Evolutionary conservation across 2,797 vertebrate species (phyloP), one percentile per base, ranked within the genome.

Genomic region (Melanotaenia pygmaea): DNA sequence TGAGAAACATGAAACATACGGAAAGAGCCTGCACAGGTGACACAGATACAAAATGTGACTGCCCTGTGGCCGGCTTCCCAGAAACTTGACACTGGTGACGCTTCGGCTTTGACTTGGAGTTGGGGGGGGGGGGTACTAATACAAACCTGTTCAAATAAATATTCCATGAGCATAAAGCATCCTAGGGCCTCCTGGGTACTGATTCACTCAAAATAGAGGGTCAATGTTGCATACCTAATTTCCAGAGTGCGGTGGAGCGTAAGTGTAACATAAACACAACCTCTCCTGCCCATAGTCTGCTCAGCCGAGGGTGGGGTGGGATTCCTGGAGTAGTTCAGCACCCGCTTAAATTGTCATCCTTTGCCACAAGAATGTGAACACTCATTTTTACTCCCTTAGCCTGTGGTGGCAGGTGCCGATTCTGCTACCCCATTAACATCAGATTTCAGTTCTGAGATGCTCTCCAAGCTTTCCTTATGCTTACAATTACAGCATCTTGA

Each of bases 201-300:
- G 92, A 93, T 93, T 93, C 91, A 92, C 93, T 93, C 88, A 92
- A 92, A 93, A 93, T 93, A 93, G 88, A 91, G 87, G 90, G 90
- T 92, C 91, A 92, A 90, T 92, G 93, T 91, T 93, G 92, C 92
- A 93, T 92, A 94, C 92, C 86, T 93, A 94, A 93, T 94, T 94
- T 94, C 92, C 90, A 92, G 82, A 86, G 90, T 91, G 93, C 78
- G 88, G 88, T 91, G 89, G 89, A 92, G 90, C 89, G 81, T 91
- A 92, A 94, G 92, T 92, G 91, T 91, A 94, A 94, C 89, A 89
- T 93, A 95, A 95, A 94, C 92, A 94, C 90, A 81, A 89, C 90
- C 88, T 92, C 91, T 88, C 86, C 90, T 86, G 88, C 85, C 89
- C 85, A 82, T 88, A 90, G 88, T 86, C 86, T 87, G 79, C 75